A percentile compares a stretch with the other conserved stretches of the same genome.
These are phyloP conservation scores for Idris sp. DNA, from an alignment of 1,140 invertebrate species.

Conservation along the genomic window DNA sequence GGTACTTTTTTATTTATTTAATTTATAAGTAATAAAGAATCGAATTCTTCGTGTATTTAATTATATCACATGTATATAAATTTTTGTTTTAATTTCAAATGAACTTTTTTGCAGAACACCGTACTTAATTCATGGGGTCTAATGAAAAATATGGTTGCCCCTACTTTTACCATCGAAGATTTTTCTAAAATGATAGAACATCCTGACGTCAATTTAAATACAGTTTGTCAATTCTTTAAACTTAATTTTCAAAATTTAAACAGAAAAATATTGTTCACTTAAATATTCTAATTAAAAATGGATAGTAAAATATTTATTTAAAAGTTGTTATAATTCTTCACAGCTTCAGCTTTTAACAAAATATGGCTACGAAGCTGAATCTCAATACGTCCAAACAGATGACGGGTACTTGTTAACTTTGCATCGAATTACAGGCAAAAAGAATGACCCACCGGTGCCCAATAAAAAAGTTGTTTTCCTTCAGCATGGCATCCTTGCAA, in stretches of 20 bases:
- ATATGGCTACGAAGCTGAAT: conserved; percentile 80
- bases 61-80: too few relatives aligned
- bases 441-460: conserved; percentile 56
- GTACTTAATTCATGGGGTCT: conserved; percentile 66
- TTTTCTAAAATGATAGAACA: conserved; percentile 70
- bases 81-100: too few relatives aligned
- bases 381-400: conserved; percentile 76
- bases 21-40: too few relatives aligned
- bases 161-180: conserved; percentile 67
- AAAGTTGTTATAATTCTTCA: too few relatives aligned
- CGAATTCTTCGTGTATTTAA: too few relatives aligned
- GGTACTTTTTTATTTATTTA: too few relatives aligned
- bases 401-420: conserved; percentile 82
- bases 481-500: conserved; percentile 87
- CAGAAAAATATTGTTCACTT: too few relatives aligned
- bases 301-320: too few relatives aligned
- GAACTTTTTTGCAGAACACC: conserved; percentile 65
- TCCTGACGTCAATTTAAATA: conserved; percentile 68
- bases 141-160: conserved; percentile 61
- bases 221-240: conserved; percentile 52
- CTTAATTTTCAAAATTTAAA: too few relatives aligned
- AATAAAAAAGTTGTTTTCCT: conserved; percentile 79
- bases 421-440: conserved; percentile 79
- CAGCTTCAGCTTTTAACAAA: conserved; percentile 80
- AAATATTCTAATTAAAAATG: too few relatives aligned